phyloP scores from a whole-genome alignment of 1,140 invertebrate genomes.

The Apis florea region DNA sequence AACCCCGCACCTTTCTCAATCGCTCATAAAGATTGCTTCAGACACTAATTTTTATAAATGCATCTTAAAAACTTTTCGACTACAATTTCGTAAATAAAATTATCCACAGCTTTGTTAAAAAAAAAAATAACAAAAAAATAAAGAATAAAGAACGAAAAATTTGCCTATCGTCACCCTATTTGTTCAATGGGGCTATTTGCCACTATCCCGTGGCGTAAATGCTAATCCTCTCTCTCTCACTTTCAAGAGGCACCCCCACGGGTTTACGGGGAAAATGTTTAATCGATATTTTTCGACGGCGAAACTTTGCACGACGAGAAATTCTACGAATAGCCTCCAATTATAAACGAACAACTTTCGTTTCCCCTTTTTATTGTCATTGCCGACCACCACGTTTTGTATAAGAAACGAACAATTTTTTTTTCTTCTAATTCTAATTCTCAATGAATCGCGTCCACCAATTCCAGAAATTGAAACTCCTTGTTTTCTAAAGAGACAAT shows the following conservation, averaged over 20 bases:
- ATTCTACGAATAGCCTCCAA: background rate
- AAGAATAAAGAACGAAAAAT: background rate
- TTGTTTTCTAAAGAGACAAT: too few relatives aligned
- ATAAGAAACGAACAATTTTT: background rate
- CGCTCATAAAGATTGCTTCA: too few relatives aligned
- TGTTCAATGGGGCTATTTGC: constrained; percentile 10
- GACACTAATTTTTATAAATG: too few relatives aligned
- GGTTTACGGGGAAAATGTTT: constrained; percentile 8
- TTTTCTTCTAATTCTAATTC: background rate
- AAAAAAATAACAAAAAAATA: background rate
- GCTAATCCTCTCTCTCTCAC: constrained; percentile 33
- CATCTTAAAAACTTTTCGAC: too few relatives aligned
- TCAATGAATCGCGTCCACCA: too few relatives aligned
- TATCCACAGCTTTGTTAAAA: background rate
- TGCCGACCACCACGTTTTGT: background rate
- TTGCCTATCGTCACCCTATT: constrained; percentile 11
- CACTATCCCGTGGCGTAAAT: constrained; percentile 18
- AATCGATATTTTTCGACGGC: constrained; percentile 38
- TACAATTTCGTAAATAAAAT: background rate
- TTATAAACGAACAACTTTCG: background rate
- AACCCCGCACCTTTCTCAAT: too few relatives aligned
- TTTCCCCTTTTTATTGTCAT: background rate
- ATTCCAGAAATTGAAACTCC: too few relatives aligned
- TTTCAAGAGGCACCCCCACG: constrained; percentile 1
- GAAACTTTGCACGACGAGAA: background rate